Evolutionary conservation across 2,888 invertebrate species (phyloP).

Genomic region (Cephus pulcher): DNA sequence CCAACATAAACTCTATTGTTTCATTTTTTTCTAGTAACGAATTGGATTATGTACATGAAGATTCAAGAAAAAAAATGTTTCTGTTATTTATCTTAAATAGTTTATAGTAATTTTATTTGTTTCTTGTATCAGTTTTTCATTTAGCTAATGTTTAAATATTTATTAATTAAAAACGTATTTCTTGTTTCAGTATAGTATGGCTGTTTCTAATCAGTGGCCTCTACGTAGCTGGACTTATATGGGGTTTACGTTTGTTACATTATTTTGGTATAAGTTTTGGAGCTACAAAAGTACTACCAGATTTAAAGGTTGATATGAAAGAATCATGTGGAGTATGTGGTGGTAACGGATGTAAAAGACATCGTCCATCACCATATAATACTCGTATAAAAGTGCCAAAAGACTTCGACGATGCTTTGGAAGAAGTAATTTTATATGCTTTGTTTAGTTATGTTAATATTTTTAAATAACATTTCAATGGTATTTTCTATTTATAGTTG

Average conservation of each 20-base stretch:
- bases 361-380: constrained; percentile 46
- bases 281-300: constrained; percentile 25
- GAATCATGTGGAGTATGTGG: constrained; percentile 55
- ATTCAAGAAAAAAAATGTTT: no score
- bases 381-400: constrained; percentile 69
- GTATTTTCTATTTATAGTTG: constrained; percentile 39
- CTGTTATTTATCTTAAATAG: background rate
- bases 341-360: constrained; percentile 54
- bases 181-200: constrained; percentile 48
- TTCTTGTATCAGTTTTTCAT: constrained; percentile 16
- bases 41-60: no score
- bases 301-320: constrained; percentile 7
- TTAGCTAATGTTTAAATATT: background rate
- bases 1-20: background rate
- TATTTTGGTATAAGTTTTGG: constrained; percentile 39
- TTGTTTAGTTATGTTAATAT: background rate
- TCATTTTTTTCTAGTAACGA: no score
- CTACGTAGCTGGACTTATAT: constrained; percentile 46
- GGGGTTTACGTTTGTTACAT: constrained; percentile 45
- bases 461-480: background rate
- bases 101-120: constrained; percentile 26
- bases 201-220: constrained; percentile 38
- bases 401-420: constrained; percentile 80
- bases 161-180: constrained; percentile 7
- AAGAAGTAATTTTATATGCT: constrained; percentile 72